Conservation (phyloP, 2,888 invertebrate genomes). For the Diarsia brunnea region DNA sequence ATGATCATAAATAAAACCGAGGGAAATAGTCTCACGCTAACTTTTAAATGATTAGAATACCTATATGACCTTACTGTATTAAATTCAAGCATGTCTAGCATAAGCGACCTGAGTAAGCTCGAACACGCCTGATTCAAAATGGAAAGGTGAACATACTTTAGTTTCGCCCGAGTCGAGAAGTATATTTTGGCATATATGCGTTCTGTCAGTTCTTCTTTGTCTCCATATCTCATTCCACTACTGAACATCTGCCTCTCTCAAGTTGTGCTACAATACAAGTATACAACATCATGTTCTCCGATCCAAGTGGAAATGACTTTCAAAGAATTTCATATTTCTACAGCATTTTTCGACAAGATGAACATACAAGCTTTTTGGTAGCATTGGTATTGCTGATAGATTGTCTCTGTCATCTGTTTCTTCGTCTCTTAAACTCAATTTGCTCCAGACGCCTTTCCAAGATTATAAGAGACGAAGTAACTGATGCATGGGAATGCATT, state of each 20-base stretch:
- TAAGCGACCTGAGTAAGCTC: not conserved
- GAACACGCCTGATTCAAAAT: not conserved
- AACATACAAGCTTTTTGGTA: not conserved
- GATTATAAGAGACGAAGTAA: no score
- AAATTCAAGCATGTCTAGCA: not conserved
- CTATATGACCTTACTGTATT: not conserved
- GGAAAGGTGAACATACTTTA: not conserved
- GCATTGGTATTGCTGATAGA: not conserved
- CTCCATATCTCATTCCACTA: not conserved
- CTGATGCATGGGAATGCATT: no score
- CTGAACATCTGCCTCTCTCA: not conserved
- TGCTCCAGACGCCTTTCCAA: not conserved
- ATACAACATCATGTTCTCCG: not conserved
- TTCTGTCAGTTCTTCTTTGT: not conserved
- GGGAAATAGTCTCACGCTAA: not conserved
- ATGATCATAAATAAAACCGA: not conserved
- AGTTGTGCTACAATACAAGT: no score
- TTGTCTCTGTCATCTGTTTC: not conserved
- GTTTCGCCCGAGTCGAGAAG: not conserved
- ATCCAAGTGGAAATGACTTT: not conserved
- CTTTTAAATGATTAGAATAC: not conserved
- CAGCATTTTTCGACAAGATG: not conserved
- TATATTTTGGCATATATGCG: not conserved
- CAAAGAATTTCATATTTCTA: not conserved
- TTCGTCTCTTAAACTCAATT: not conserved